These are phyloP conservation scores for Danio rerio DNA, from an alignment of 2,113 vertebrate species.

Conservation along the genomic window DNA sequence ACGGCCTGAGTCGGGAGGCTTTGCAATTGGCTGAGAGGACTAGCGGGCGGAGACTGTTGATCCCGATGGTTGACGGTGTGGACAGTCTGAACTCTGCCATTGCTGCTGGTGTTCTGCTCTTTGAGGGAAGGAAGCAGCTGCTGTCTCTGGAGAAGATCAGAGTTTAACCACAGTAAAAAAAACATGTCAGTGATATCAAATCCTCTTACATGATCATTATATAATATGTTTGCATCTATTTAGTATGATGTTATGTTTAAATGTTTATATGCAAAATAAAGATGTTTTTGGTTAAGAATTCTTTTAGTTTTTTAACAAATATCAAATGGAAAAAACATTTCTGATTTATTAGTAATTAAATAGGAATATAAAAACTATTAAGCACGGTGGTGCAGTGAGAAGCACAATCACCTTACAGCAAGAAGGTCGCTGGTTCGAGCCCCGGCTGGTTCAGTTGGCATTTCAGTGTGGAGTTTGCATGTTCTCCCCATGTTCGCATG, in stretches of 20 bases:
- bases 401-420: no score
- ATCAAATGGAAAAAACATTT: no score
- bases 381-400: no score
- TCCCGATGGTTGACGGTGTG: conserved; percentile 82
- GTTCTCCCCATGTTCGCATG: no score
- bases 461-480: no score
- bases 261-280: neutral
- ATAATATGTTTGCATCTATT: neutral
- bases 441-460: no score
- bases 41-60: conserved; percentile 78
- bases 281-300: no score
- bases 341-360: no score
- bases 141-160: conserved; percentile 54
- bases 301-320: no score
- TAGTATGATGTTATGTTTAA: neutral
- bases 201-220: neutral
- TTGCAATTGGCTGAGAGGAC: conserved; percentile 79
- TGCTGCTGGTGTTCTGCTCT: conserved; percentile 88
- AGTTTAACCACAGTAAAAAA: neutral
- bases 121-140: conserved; percentile 90
- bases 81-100: conserved; percentile 94
- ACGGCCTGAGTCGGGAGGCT: conserved; percentile 83
- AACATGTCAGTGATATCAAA: neutral
- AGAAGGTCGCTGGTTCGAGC: no score
- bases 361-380: no score